Evolutionary conservation across 2,888 invertebrate genomes (phyloP).

Genomic region (Herminia tarsipennalis): DNA sequence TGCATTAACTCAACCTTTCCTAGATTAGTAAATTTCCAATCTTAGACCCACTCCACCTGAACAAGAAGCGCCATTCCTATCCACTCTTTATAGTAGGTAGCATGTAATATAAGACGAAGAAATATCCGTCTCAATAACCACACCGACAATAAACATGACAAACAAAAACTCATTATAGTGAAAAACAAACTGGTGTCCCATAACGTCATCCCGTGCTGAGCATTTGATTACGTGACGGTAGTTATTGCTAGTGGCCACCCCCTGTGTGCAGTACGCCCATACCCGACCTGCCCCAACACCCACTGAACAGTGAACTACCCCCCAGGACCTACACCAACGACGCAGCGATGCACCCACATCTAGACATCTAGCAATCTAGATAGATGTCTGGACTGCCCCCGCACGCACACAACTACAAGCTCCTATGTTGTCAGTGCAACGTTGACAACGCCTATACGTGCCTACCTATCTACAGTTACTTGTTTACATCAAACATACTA

Average conservation of each 20-base stretch:
- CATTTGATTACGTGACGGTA: constrained; percentile 69
- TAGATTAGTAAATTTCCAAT: too few species aligned
- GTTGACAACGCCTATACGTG: constrained; percentile 29
- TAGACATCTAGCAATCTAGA: constrained; percentile 66
- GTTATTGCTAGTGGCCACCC: constrained; percentile 40
- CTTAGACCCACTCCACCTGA: too few species aligned
- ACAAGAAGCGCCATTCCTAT: too few species aligned
- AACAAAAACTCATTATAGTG: constrained; percentile 54
- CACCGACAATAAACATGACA: constrained; percentile 18
- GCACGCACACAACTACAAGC: constrained; percentile 28
- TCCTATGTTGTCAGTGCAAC: constrained; percentile 9
- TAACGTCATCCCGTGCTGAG: constrained; percentile 45
- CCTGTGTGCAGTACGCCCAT: constrained; percentile 25
- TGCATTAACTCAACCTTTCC: too few species aligned
- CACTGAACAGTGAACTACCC: constrained; percentile 53
- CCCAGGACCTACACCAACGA: constrained; percentile 77
- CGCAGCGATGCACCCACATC: constrained; percentile 79
- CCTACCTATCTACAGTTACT: constrained; percentile 9
- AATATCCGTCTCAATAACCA: background rate
- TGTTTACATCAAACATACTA: constrained; percentile 35
- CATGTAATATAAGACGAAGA: background rate
- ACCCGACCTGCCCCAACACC: constrained; percentile 47
- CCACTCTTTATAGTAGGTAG: background rate
- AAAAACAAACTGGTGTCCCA: constrained; percentile 53
- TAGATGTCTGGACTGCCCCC: constrained; percentile 50